Percentiles rank a stretch among this genome's conserved stretches.
Evolutionary conservation across 2,113 vertebrate genomes (phyloP).

Genomic region (Grantiella picta): DNA sequence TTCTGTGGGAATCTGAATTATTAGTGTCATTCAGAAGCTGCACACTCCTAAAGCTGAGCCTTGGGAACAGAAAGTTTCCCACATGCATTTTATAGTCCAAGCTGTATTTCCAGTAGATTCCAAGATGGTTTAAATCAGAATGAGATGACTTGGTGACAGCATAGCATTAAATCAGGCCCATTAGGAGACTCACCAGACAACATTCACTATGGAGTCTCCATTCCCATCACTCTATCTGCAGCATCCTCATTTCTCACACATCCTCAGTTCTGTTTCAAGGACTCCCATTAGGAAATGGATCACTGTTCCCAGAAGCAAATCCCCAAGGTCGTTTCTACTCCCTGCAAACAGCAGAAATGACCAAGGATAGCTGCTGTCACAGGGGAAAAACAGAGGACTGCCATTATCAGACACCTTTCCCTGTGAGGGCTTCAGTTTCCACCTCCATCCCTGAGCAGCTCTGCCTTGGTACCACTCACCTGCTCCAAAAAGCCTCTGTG

Average conservation of each 20-base stretch:
- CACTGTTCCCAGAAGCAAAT: not conserved
- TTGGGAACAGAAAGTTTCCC: not conserved
- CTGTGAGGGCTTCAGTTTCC: no score
- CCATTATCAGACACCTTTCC: no score
- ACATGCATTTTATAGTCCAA: not conserved
- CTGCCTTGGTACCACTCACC: no score
- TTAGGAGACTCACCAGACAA: not conserved
- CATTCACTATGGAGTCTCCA: no score
- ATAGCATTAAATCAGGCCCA: not conserved
- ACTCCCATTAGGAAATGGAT: not conserved
- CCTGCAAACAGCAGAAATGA: no score
- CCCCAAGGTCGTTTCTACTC: no score
- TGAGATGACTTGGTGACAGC: not conserved
- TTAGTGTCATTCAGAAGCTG: not conserved
- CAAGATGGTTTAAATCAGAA: not conserved
- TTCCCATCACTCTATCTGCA: not conserved
- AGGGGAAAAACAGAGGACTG: no score
- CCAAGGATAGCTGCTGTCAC: no score
- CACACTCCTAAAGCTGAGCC: not conserved
- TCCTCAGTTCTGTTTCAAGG: fast-evolving
- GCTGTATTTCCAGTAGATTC: not conserved
- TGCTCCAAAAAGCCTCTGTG: no score
- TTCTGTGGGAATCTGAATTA: not conserved
- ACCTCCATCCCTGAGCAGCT: no score
- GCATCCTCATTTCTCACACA: no score